A percentile compares a stretch with the other conserved stretches of the same genome.
Evolutionary conservation across 1,140 invertebrate species (phyloP).

Genomic region (Oedothorax gibbosus): DNA sequence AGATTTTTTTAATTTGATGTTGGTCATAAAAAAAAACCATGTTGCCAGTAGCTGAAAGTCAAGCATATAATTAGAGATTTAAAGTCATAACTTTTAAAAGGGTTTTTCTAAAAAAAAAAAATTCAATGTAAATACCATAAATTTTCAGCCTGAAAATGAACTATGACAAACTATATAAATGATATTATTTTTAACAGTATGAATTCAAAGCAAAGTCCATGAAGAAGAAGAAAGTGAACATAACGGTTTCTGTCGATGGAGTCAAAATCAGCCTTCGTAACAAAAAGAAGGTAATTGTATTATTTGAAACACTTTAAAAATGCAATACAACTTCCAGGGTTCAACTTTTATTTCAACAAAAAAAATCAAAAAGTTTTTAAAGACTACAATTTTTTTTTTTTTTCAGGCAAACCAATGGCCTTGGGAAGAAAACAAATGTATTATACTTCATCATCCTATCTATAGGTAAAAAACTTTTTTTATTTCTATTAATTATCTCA

Average conservation of each 20-base stretch:
- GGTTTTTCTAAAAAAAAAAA: no score
- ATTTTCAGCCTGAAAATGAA: no score
- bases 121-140: no score
- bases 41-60: no score
- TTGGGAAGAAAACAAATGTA: slow-evolving; percentile 80
- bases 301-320: not conserved
- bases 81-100: no score
- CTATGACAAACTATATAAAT: no score
- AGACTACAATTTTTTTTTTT: slow-evolving; percentile 43
- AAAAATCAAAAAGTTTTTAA: not conserved
- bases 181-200: slow-evolving; percentile 75
- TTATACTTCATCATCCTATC: slow-evolving; percentile 94
- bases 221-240: slow-evolving; percentile 96
- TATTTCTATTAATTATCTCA: not conserved
- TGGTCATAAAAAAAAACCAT: no score
- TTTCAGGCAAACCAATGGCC: slow-evolving; percentile 68
- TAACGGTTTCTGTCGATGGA: slow-evolving; percentile 94
- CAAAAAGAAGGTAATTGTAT: slow-evolving; percentile 73
- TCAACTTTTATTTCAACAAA: no score
- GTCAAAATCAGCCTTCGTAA: slow-evolving; percentile 87
- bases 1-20: no score
- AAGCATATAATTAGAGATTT: no score
- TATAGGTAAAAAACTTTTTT: slow-evolving; percentile 76
- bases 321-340: no score
- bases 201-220: slow-evolving; percentile 98